These are phyloP conservation scores for Apodemus agrarius DNA, from an alignment of 2,797 vertebrate genomes.

Conservation along the genomic window DNA sequence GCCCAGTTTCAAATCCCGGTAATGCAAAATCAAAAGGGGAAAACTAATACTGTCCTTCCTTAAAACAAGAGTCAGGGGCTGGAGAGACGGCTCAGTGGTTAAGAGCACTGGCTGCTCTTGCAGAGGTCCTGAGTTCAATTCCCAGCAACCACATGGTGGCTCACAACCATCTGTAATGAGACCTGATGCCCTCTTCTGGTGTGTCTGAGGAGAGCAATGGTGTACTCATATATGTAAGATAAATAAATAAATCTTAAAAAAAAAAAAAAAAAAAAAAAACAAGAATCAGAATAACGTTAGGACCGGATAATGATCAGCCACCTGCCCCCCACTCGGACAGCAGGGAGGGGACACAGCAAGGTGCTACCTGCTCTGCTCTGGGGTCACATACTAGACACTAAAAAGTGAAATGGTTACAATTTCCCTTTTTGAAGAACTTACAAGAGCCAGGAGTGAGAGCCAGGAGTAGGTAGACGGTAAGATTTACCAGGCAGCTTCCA, in stretches of 20 bases:
- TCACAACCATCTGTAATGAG: too few species aligned
- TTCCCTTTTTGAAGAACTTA: constrained; percentile 40
- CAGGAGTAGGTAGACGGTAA: constrained; percentile 11
- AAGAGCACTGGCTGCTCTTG: too few species aligned
- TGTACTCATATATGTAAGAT: too few species aligned
- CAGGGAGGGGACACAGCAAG: background rate
- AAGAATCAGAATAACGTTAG: constrained; percentile 7
- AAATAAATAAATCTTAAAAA: too few species aligned
- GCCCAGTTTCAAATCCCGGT: too few species aligned
- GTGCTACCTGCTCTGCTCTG: constrained; percentile 23
- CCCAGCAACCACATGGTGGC: too few species aligned
- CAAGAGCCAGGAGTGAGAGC: background rate
- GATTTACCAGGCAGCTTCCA: constrained; percentile 25
- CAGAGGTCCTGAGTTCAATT: too few species aligned
- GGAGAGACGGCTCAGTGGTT: too few species aligned
- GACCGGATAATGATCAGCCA: background rate
- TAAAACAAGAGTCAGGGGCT: background rate
- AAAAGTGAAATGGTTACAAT: constrained; percentile 18
- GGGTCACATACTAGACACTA: constrained; percentile 9
- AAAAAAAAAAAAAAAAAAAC: background rate
- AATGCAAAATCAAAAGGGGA: background rate
- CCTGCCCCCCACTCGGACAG: background rate
- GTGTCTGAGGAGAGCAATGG: too few species aligned
- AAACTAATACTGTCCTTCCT: constrained; percentile 27
- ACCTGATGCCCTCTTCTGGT: too few species aligned